phyloP scores from a whole-genome alignment of 1,140 invertebrate genomes.

The Drosophila kepulauana region DNA sequence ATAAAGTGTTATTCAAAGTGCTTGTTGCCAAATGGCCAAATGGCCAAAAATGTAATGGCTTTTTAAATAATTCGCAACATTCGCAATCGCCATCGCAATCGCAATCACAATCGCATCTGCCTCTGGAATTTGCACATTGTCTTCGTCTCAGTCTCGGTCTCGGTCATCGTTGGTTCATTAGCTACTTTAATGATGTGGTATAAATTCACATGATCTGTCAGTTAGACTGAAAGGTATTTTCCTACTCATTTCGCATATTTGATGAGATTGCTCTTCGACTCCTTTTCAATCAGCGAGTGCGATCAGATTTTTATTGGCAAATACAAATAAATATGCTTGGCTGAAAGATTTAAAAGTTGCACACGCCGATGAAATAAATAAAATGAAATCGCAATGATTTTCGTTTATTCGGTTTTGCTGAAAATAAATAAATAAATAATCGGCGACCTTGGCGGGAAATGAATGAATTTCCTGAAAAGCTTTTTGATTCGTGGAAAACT shows the following conservation, averaged over 20 bases:
- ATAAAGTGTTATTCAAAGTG: conserved; percentile 17
- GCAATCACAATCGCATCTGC: neutral
- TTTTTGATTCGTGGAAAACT: neutral
- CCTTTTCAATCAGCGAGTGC: too few species aligned
- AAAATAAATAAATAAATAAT: too few species aligned
- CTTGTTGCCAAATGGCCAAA: conserved; percentile 13
- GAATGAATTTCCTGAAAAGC: too few species aligned
- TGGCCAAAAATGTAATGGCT: neutral
- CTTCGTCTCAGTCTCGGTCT: neutral
- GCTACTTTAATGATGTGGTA: neutral
- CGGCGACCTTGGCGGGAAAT: too few species aligned
- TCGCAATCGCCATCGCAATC: neutral
- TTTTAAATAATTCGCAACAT: conserved; percentile 28
- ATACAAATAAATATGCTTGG: too few species aligned
- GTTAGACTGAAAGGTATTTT: neutral
- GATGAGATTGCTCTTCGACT: too few species aligned
- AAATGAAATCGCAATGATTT: too few species aligned
- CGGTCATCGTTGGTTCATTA: neutral
- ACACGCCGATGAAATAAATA: too few species aligned
- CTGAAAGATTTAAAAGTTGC: too few species aligned
- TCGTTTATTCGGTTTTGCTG: too few species aligned
- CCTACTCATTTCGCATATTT: neutral
- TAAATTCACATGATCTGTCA: neutral
- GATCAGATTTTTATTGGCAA: too few species aligned
- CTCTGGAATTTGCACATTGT: conserved; percentile 1